Percentiles rank a stretch among this genome's conserved stretches.
These are phyloP conservation scores for Orthonevra nobilis DNA, from an alignment of 2,888 invertebrate genomes.

Conservation along the genomic window DNA sequence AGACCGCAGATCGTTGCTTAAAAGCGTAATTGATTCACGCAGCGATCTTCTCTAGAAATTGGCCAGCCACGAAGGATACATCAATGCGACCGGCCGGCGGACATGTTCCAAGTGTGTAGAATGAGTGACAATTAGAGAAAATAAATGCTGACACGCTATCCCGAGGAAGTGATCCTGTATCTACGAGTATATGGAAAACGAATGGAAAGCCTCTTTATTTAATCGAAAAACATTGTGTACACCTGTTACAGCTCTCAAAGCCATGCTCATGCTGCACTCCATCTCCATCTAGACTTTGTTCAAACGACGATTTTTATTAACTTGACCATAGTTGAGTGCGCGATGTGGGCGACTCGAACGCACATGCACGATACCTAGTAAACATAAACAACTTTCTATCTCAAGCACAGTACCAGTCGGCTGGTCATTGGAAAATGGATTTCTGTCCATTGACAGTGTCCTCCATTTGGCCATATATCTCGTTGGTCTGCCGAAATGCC, in stretches of 20 bases:
- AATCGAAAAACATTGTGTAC: constrained; percentile 15
- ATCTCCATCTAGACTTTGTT: constrained; percentile 20
- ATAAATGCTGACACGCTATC: constrained; percentile 30
- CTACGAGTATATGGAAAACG: constrained; percentile 43
- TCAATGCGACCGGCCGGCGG: neutral
- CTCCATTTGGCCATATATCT: constrained; percentile 62
- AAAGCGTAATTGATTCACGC: constrained; percentile 30
- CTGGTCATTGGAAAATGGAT: constrained; percentile 33
- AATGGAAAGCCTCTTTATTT: constrained; percentile 39
- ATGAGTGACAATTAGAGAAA: constrained; percentile 43
- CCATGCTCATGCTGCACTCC: constrained; percentile 21
- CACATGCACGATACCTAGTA: neutral
- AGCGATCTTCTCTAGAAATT: constrained; percentile 6
- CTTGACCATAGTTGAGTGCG: constrained; percentile 18
- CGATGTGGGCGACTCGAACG: constrained; percentile 40
- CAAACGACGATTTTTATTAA: constrained; percentile 32
- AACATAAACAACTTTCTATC: constrained; percentile 56
- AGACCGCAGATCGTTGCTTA: constrained; percentile 32
- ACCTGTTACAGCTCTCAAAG: constrained; percentile 42
- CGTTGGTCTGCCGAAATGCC: constrained; percentile 49
- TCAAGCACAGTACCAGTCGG: constrained; percentile 3
- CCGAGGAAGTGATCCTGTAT: constrained; percentile 12
- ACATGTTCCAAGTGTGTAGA: constrained; percentile 12
- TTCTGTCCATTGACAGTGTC: constrained; percentile 56
- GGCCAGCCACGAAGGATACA: neutral